Evolutionary conservation across 1,140 invertebrate genomes (phyloP).

Genomic region (Drosophila ercepeae): DNA sequence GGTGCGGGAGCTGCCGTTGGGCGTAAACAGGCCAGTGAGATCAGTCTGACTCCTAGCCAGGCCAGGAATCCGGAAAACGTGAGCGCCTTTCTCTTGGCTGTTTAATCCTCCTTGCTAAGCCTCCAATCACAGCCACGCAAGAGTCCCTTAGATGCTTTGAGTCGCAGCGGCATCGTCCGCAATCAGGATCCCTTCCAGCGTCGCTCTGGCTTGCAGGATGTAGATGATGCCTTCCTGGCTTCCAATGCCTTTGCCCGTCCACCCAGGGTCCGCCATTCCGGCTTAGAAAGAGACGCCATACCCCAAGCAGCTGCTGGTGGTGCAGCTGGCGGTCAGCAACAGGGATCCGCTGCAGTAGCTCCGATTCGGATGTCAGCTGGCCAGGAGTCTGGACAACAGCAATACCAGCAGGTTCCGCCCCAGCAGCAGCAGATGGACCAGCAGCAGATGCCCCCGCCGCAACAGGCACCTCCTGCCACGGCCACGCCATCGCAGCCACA

Average conservation of each 20-base stretch:
- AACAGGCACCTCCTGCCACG: conserved; percentile 23
- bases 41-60: conserved; percentile 77
- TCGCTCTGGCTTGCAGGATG: conserved; percentile 78
- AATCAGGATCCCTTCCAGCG: conserved; percentile 64
- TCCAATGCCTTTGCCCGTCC: conserved; percentile 68
- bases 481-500: conserved; percentile 18
- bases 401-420: conserved; percentile 6
- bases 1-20: conserved; percentile 7
- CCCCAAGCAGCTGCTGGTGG: background rate
- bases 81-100: conserved; percentile 22
- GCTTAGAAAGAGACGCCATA: conserved; percentile 40
- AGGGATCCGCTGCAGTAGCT: conserved; percentile 3
- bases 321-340: background rate
- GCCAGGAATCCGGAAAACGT: conserved; percentile 56
- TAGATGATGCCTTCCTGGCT: conserved; percentile 70
- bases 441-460: conserved; percentile 19
- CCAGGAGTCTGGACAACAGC: conserved; percentile 42
- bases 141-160: conserved; percentile 74
- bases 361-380: conserved; percentile 42
- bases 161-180: conserved; percentile 42
- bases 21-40: conserved; percentile 61
- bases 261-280: conserved; percentile 51
- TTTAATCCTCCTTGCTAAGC: background rate
- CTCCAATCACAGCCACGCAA: conserved; percentile 50
- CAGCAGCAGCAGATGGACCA: conserved; percentile 1